phyloP scores from a whole-genome alignment of 2,113 vertebrate genomes.

The Tringa solitaria region DNA sequence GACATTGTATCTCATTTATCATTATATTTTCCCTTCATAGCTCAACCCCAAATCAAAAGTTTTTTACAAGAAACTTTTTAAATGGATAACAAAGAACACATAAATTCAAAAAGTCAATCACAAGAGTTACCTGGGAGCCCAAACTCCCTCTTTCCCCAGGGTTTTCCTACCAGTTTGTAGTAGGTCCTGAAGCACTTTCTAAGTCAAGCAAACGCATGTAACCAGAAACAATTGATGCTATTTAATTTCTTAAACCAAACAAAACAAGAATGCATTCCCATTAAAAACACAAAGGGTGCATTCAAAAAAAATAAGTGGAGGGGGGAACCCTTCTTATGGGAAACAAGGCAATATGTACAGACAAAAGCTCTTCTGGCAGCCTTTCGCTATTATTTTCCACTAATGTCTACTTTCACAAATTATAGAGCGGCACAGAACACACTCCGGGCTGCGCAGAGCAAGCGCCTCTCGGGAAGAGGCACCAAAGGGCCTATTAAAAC shows the following conservation, averaged over 20 bases:
- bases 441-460: background rate
- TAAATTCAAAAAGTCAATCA: background rate
- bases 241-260: slow-evolving; percentile 3
- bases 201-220: background rate
- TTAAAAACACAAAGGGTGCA: background rate
- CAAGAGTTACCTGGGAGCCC: background rate
- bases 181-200: fast-evolving
- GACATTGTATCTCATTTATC: background rate
- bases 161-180: background rate
- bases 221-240: background rate
- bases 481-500: background rate
- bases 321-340: background rate
- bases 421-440: background rate
- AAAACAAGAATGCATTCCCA: background rate
- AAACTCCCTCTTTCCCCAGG: background rate
- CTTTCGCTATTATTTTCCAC: background rate
- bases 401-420: background rate
- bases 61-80: background rate
- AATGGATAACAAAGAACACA: fast-evolving
- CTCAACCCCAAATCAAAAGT: background rate
- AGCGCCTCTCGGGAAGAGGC: background rate
- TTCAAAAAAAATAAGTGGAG: background rate
- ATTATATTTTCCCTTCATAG: background rate
- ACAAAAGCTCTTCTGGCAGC: slow-evolving; percentile 16
- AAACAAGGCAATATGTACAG: background rate